phyloP scores from a whole-genome alignment of 1,140 invertebrate species.

The Physella acuta region DNA sequence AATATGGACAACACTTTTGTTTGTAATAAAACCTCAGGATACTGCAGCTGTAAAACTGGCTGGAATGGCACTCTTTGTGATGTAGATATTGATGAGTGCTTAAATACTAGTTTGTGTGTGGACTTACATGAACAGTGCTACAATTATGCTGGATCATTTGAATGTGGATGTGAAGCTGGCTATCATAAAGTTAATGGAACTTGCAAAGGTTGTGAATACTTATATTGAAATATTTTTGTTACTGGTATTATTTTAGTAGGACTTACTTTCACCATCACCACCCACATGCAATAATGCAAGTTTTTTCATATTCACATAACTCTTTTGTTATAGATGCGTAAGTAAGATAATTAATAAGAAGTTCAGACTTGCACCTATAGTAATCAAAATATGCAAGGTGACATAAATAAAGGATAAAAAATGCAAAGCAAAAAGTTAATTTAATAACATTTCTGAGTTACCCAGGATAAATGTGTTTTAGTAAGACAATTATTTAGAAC shows the following conservation, averaged over 20 bases:
- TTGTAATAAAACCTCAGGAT: slow-evolving; percentile 19
- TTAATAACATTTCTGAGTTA: no score
- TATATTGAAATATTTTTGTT: slow-evolving; percentile 21
- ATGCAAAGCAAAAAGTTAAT: no score
- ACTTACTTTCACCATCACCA: slow-evolving; percentile 70
- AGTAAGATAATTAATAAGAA: not conserved
- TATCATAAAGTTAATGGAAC: slow-evolving; percentile 19
- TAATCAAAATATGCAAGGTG: no score
- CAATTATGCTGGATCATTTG: slow-evolving; percentile 6
- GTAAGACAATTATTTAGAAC: no score
- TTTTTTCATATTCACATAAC: slow-evolving; percentile 61
- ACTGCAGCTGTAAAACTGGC: slow-evolving; percentile 27
- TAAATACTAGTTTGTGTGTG: no score
- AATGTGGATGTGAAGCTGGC: not conserved
- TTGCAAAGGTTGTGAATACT: slow-evolving; percentile 26
- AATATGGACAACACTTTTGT: slow-evolving; percentile 14
- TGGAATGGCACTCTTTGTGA: slow-evolving; percentile 26
- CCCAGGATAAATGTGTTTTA: no score
- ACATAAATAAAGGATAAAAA: no score
- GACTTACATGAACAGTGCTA: slow-evolving; percentile 4
- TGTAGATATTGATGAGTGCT: slow-evolving; percentile 41
- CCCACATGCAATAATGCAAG: slow-evolving; percentile 68
- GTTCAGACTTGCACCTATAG: not conserved
- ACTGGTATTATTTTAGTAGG: slow-evolving; percentile 52
- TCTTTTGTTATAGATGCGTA: not conserved